phyloP scores from a whole-genome alignment of 2,797 vertebrate genomes.

The Cyprinodon diabolis region DNA sequence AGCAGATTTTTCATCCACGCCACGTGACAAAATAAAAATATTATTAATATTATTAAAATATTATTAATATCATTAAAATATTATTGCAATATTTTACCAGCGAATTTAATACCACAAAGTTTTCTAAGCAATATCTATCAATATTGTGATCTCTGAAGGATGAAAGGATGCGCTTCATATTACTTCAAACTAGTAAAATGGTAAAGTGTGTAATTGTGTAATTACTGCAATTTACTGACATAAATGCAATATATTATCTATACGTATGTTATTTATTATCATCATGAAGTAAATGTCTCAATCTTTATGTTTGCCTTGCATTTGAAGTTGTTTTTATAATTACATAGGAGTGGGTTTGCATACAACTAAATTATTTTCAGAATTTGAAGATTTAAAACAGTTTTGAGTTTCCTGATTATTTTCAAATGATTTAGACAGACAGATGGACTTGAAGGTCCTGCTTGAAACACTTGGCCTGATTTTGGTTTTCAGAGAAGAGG shows the following conservation, averaged over 20 bases:
- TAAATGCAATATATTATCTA: too few relatives aligned
- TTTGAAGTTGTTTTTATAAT: too few relatives aligned
- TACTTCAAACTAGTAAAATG: background rate
- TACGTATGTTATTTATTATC: too few relatives aligned
- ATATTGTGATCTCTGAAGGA: background rate
- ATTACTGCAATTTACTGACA: too few relatives aligned
- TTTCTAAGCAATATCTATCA: background rate
- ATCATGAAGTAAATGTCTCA: too few relatives aligned
- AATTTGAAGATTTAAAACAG: background rate
- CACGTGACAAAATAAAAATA: background rate
- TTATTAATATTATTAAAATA: too few relatives aligned
- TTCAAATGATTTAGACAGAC: background rate
- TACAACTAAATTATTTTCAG: background rate
- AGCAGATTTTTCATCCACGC: too few relatives aligned
- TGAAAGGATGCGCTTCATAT: background rate
- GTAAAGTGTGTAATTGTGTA: too few relatives aligned
- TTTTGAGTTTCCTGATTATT: background rate
- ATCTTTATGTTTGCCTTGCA: too few relatives aligned
- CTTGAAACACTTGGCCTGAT: constrained; percentile 35
- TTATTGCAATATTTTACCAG: background rate
- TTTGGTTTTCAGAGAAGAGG: constrained; percentile 46
- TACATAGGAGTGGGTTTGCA: too few relatives aligned
- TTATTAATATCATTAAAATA: too few relatives aligned
- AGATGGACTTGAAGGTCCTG: constrained; percentile 31
- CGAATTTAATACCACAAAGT: background rate